Evolutionary conservation across 2,113 vertebrate species (phyloP).

Genomic region (Narcine bancroftii): DNA sequence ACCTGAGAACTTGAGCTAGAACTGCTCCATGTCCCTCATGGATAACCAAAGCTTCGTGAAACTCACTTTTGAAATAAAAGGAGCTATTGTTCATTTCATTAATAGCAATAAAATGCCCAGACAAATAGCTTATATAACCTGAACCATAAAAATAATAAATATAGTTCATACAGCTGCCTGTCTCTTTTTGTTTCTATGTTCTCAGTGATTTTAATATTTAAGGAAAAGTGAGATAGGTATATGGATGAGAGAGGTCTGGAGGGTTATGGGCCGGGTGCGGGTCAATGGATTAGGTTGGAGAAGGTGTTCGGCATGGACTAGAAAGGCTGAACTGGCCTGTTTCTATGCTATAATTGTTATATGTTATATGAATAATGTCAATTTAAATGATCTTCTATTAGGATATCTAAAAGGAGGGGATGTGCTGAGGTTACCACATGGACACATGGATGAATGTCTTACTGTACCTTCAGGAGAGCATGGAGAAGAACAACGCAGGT

Average conservation of each 20-base stretch:
- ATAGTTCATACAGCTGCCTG: background rate
- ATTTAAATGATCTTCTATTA: conserved; percentile 43
- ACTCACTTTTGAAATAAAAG: background rate
- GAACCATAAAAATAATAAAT: background rate
- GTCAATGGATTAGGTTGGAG: too few species aligned
- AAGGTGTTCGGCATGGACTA: too few species aligned
- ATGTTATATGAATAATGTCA: too few species aligned
- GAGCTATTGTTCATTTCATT: background rate
- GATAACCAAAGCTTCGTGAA: background rate
- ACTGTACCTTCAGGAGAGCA: conserved; percentile 88
- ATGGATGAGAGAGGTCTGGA: too few species aligned
- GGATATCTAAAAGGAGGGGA: conserved; percentile 91
- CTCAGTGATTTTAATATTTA: too few species aligned
- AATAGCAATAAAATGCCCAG: background rate
- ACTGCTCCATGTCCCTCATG: background rate
- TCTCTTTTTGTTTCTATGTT: background rate
- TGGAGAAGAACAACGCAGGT: conserved; percentile 88
- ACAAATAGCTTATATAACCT: background rate
- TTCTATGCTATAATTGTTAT: too few species aligned
- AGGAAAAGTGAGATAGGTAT: too few species aligned
- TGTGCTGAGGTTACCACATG: conserved; percentile 81
- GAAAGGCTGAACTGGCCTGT: too few species aligned
- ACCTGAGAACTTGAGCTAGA: background rate
- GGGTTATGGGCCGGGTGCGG: too few species aligned
- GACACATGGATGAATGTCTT: conserved; percentile 94